Evolutionary conservation across 2,113 vertebrate species (phyloP), one percentile per base, ranked within the genome.

Genomic region (Marcusenius ussheri): DNA sequence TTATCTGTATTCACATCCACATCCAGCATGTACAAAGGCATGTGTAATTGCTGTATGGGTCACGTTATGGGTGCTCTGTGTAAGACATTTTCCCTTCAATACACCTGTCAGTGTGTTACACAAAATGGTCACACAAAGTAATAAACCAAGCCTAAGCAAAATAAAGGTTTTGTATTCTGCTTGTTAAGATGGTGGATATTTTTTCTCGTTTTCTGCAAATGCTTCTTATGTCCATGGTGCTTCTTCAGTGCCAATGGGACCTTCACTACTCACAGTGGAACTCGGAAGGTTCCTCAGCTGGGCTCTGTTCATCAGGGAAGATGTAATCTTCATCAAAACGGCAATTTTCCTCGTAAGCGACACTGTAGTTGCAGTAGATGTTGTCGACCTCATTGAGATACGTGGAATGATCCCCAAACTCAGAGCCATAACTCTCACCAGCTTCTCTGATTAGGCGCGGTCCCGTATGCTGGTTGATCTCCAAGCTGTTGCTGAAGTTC

Each of bases 251-350:
- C 9, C n/a, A 56, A 3, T 15, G n/a, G 31, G 49, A 53, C 15
- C 11, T 87, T 39, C 50, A 5, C 85, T 56, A 35, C 50, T 53
- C 5, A 8, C 27, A 35, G 31, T 53, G 9, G 50, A 49, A 27
- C 47, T 27, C 83, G n/a, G 42, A 45, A 49, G 24, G 46, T 49
- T 49, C 7, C 83, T 49, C 47, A 50, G 10, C 15, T 53, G n/a
- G 6, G 50, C 5, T 35, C 13, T 87, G 3, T 87, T 85, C 39
- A 42, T 88, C 90, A 42, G 91, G 90, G 27, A 91, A 86, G 42
- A 91, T 90, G 89, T 91, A 91, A 84, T 62, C 83, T 49, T 90
- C 90, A 35, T 91, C 91, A 7, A 15, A 53, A 45, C 31, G 35
- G 83, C 56, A 5, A 39, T 56, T 47, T 13, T 10, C 8, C 46